These are phyloP conservation scores for Poeciliopsis turrubarensis DNA, from an alignment of 2,113 vertebrate genomes.

Conservation along the genomic window DNA sequence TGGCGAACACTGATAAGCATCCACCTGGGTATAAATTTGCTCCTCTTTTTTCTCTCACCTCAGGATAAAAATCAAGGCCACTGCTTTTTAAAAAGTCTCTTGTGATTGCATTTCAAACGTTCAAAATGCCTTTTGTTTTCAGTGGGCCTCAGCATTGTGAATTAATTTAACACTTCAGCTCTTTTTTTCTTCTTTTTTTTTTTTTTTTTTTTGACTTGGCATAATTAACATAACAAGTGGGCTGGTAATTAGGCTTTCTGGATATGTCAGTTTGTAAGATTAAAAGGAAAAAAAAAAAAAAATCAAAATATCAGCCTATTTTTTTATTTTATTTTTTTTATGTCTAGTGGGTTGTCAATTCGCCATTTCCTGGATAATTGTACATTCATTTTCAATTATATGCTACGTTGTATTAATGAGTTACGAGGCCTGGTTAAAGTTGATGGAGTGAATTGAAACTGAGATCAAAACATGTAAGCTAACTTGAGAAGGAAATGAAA, in stretches of 20 bases:
- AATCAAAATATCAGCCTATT: too few species aligned
- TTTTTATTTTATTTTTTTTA: too few species aligned
- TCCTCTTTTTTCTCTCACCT: slow-evolving; percentile 41
- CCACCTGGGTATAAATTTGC: slow-evolving; percentile 14
- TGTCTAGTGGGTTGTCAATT: slow-evolving; percentile 55
- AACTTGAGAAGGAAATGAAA: slow-evolving; percentile 17
- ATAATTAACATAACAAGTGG: slow-evolving; percentile 62
- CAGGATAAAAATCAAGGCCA: slow-evolving; percentile 39
- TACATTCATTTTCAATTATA: slow-evolving; percentile 51
- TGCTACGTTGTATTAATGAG: slow-evolving; percentile 36
- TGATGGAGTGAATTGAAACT: slow-evolving; percentile 32
- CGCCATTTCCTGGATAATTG: slow-evolving; percentile 54
- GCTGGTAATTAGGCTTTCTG: slow-evolving; percentile 55
- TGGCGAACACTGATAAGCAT: slow-evolving; percentile 31
- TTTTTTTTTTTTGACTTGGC: slow-evolving; percentile 44
- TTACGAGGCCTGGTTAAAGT: slow-evolving; percentile 41
- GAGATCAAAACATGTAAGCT: slow-evolving; percentile 29
- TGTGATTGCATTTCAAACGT: slow-evolving; percentile 50
- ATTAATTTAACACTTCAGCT: slow-evolving; percentile 65
- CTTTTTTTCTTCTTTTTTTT: slow-evolving; percentile 46
- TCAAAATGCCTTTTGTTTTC: slow-evolving; percentile 50
- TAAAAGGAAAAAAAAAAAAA: slow-evolving; percentile 31
- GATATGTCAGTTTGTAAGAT: slow-evolving; percentile 54
- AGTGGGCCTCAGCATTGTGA: slow-evolving; percentile 49
- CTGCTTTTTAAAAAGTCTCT: slow-evolving; percentile 32